Conservation (phyloP, 1,140 invertebrate species). For the Sinonovacula constricta region DNA sequence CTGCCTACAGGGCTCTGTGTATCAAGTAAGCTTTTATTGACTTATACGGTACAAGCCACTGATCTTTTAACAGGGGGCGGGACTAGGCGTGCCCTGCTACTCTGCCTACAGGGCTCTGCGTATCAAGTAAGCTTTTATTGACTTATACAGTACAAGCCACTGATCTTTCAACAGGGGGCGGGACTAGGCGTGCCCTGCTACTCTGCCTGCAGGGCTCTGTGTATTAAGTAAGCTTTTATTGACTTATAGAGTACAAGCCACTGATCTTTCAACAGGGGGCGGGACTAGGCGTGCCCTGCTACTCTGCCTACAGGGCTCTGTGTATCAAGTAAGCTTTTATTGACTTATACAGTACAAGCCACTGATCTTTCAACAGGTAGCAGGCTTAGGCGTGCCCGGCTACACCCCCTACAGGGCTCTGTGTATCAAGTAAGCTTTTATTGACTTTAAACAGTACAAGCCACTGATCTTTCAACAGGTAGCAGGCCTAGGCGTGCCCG, state of each 20-base stretch:
- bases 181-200: conserved; percentile 15
- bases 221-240: conserved; percentile 14
- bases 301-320: conserved; percentile 8
- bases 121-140: conserved; percentile 20
- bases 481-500: no score
- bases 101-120: conserved; percentile 7
- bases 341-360: no score
- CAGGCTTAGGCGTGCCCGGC: conserved; percentile 11
- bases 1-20: conserved; percentile 80
- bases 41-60: no score
- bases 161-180: conserved; percentile 15
- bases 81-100: conserved; percentile 12
- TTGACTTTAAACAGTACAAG: no score
- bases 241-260: no score
- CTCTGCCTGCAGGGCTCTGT: conserved; percentile 12
- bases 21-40: conserved; percentile 79
- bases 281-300: conserved; percentile 13
- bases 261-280: conserved; percentile 18
- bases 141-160: no score
- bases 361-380: conserved; percentile 13
- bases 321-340: conserved; percentile 21
- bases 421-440: conserved; percentile 21
- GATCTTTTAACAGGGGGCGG: conserved; percentile 16
- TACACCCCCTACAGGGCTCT: conserved; percentile 9
- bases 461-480: no score